Base-by-base conservation (phyloP, 2,888 invertebrate species). In the Resseliella maxima region DNA sequence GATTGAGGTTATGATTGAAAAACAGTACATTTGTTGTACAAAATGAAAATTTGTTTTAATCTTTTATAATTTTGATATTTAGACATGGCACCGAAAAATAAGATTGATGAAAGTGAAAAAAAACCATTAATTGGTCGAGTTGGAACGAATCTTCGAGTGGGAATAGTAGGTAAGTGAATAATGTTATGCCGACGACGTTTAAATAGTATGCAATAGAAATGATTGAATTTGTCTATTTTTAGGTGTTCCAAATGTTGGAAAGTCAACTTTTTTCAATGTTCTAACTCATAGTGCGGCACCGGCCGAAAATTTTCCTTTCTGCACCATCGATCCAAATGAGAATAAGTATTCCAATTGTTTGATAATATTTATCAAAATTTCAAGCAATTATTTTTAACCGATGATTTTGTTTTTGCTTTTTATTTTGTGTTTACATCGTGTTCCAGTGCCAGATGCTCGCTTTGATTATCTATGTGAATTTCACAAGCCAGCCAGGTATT, bases 311-410 rank as follows among this genome's bases (percentile, higher is more conserved):
- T 99, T 99, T 90, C 99, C 99, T 0, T 99, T 99, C 93, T 99
- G 99, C 93, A 99, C 99, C 91, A 99, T 99, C 91, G 99, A 99
- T 92, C 99, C 99, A 85, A 99, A 99, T 96, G 99, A 99, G 94
- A 99, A 97, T 98, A 97, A 98, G 98, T 97, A 95, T 94, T 18
- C 15, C 72, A 27, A 27, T 59, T 59, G n/a, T n/a, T n/a, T n/a
- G n/a, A n/a, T n/a, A n/a, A n/a, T n/a, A n/a, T n/a, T n/a, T n/a
- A n/a, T n/a, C n/a, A n/a, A n/a, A n/a, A n/a, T n/a, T 41, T 41
- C 12, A 50, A 18, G 46, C 18, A 72, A 83, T 85, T 85, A 41
- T 21, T 41, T 5, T 45, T 45, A 41, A 41, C 85, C 38, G 41
- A 45, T 85, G 1, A 85, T 85, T 45, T 45, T 6, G 24, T 45